These are phyloP conservation scores for Columba livia DNA, from an alignment of 2,113 vertebrate species.

Conservation along the genomic window DNA sequence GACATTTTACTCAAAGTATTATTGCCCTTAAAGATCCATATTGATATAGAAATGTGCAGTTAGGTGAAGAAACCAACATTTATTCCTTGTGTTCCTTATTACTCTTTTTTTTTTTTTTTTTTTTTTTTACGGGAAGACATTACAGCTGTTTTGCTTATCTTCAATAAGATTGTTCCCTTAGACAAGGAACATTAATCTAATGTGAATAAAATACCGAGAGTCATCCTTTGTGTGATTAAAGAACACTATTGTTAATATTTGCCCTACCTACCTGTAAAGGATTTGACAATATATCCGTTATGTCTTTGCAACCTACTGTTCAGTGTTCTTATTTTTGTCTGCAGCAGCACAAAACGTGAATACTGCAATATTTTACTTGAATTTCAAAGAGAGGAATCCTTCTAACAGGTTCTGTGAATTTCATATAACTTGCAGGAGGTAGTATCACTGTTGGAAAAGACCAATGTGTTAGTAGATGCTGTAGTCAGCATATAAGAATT, in stretches of 20 bases:
- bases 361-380: background rate
- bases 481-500: background rate
- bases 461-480: background rate
- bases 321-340: background rate
- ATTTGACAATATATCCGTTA: background rate
- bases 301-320: background rate
- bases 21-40: background rate
- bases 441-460: background rate
- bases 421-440: background rate
- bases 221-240: background rate
- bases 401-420: background rate
- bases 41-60: background rate
- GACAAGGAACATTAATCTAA: constrained; percentile 14
- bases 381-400: background rate
- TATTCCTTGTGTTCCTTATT: background rate
- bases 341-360: background rate
- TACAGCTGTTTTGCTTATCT: constrained; percentile 3
- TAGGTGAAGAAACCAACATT: background rate
- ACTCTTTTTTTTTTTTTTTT: background rate
- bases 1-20: background rate
- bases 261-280: background rate
- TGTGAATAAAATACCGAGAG: background rate
- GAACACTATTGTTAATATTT: background rate
- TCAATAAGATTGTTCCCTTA: background rate
- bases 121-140: background rate